Conservation (phyloP, 2,113 vertebrate genomes). For the Amphilophus citrinellus region DNA sequence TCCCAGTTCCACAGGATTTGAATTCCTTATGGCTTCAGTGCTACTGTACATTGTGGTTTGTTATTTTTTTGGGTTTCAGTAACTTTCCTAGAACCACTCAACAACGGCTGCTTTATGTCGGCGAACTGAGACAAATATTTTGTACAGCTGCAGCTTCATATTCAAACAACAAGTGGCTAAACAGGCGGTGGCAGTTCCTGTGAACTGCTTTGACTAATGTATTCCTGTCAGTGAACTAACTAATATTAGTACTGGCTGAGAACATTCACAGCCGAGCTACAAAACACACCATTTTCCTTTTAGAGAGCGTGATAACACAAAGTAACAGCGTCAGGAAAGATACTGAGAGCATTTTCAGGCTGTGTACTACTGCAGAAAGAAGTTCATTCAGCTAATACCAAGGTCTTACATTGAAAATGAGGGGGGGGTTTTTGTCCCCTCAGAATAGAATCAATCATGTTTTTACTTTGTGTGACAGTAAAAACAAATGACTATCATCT, state of each 20-base stretch:
- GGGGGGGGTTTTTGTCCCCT: neutral
- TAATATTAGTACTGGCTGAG: neutral
- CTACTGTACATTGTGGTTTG: neutral
- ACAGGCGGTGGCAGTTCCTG: neutral
- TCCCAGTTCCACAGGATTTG: neutral
- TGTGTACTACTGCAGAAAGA: neutral
- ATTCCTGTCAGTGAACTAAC: neutral
- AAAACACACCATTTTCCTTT: neutral
- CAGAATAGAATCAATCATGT: slow-evolving; percentile 50
- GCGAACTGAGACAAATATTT: neutral
- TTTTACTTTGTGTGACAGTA: slow-evolving; percentile 33
- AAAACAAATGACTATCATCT: slow-evolving; percentile 74
- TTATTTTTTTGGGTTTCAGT: neutral
- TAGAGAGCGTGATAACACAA: neutral
- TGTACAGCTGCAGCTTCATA: neutral
- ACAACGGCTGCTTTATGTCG: neutral
- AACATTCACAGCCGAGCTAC: neutral
- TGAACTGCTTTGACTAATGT: neutral
- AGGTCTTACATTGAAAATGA: slow-evolving; percentile 16
- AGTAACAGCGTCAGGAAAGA: neutral
- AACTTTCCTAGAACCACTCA: neutral
- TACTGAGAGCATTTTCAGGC: neutral
- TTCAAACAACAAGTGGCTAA: neutral
- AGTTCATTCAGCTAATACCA: neutral
- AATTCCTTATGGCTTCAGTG: neutral